Conservation (phyloP, 1,140 invertebrate species). For the Pogonus chalceus region DNA sequence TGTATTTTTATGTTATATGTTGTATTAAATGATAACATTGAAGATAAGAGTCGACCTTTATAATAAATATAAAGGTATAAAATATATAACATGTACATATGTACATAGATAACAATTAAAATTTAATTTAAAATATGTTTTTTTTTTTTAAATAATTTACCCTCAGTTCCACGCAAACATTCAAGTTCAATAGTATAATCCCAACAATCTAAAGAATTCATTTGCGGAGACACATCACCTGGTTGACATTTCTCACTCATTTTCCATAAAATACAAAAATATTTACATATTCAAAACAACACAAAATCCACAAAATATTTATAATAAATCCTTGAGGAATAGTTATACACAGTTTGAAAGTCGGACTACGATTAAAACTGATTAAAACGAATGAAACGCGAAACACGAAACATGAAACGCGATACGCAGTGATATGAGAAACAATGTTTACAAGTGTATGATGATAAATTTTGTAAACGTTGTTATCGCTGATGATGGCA, state of each 20-base stretch:
- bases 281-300: not conserved
- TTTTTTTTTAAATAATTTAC: too few relatives aligned
- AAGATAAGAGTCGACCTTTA: too few relatives aligned
- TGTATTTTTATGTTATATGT: too few relatives aligned
- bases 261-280: slow-evolving; percentile 11
- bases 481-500: too few relatives aligned
- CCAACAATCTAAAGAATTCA: slow-evolving; percentile 67
- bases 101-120: too few relatives aligned
- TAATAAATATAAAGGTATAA: too few relatives aligned
- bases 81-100: too few relatives aligned
- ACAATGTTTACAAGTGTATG: not conserved
- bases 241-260: slow-evolving; percentile 14
- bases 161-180: slow-evolving; percentile 61
- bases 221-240: slow-evolving; percentile 14
- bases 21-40: too few relatives aligned
- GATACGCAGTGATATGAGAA: not conserved
- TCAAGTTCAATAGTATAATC: slow-evolving; percentile 72
- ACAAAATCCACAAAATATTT: not conserved
- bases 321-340: not conserved
- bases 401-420: too few relatives aligned
- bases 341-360: not conserved
- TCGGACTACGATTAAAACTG: not conserved
- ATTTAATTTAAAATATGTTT: too few relatives aligned
- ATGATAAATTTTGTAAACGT: too few relatives aligned
- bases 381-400: not conserved